Evolutionary conservation across 1,140 invertebrate genomes (phyloP), one percentile per base, ranked within the genome.

Genomic region (Lutraria rhynchaena): DNA sequence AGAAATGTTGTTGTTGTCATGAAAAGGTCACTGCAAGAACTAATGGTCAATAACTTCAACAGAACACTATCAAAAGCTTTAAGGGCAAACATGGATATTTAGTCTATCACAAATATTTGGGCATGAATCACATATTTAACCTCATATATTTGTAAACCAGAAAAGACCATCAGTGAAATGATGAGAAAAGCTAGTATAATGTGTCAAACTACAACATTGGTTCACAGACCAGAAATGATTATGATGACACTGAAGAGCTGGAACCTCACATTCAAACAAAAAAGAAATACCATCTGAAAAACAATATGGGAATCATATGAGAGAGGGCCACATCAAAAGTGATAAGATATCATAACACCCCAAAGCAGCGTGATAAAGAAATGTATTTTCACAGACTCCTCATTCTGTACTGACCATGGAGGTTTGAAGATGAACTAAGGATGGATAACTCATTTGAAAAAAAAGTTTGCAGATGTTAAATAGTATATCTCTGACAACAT

Each of bases 31-130:
- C 57, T 58, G 63, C 73, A 76, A 61, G 35, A 76, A 76, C 11
- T 76, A 29, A 76, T 76, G 73, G 73, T 76, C 41, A 76, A 76
- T 76, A 61, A 63, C 57, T 76, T 61, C 57, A 76, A 76, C 58
- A 76, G 49, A 76, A 27, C 29, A 31, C 44, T 61, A 44, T 76
- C 63, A 76, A 33, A 31, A 60, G 58, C 55, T 17, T 76, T 76
- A 76, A 61, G 73, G 35, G 73, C 73, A 76, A 77, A 75, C 71
- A 75, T 60, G 71, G 55, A 44, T 41, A 75, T 75, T 60, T 35
- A 75, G 71, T 75, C 61, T 33, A 75, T 75, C 41, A 75, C 71
- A 61, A 61, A 75, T 22, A 61, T 75, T 60, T 75, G 71, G 57
- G 55, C 53, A 37, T 74, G 70, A 22, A 74, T 74, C 33, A 53